A percentile compares a stretch with the other conserved stretches of the same genome.
Conservation (phyloP, 1,140 invertebrate genomes). For the Eubasilissa regina region DNA sequence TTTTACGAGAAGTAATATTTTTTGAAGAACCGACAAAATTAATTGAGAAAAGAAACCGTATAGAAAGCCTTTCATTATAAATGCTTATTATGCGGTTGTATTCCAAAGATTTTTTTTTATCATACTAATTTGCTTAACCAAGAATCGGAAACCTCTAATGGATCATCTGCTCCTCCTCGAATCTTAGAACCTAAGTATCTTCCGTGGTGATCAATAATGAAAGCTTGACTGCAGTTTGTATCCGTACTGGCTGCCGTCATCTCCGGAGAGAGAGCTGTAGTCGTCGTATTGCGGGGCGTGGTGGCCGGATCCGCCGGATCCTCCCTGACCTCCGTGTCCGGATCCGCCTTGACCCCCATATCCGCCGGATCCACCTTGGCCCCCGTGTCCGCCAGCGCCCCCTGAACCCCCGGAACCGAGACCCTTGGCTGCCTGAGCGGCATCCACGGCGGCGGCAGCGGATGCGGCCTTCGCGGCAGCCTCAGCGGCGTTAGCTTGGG, state of each 20-base stretch:
- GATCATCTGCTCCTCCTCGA: slow-evolving; percentile 8
- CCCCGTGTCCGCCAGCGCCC: slow-evolving; percentile 25
- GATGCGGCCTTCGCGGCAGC: slow-evolving; percentile 57
- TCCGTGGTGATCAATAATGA: slow-evolving; percentile 53
- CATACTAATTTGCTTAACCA: not conserved
- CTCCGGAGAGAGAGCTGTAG: slow-evolving; percentile 51
- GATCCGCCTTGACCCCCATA: not conserved
- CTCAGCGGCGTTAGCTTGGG: slow-evolving; percentile 57
- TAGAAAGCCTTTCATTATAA: too few species aligned
- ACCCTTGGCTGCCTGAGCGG: slow-evolving; percentile 51
- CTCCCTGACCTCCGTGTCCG: slow-evolving; percentile 5
- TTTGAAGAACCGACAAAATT: too few species aligned
- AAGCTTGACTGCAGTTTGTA: slow-evolving; percentile 57
- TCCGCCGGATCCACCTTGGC: slow-evolving; percentile 22
- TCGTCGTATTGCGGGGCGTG: slow-evolving; percentile 54
- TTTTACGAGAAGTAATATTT: too few species aligned
- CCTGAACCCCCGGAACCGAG: not conserved
- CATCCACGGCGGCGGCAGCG: slow-evolving; percentile 53
- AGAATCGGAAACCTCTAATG: slow-evolving; percentile 35
- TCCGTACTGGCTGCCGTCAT: slow-evolving; percentile 54
- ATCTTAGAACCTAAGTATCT: slow-evolving; percentile 18
- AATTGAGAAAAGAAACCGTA: too few species aligned
- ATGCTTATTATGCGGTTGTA: too few species aligned
- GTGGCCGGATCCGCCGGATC: not conserved
- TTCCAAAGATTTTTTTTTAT: too few species aligned